phyloP scores from a whole-genome alignment of 2,797 vertebrate genomes.

The Gephyroberyx darwinii region DNA sequence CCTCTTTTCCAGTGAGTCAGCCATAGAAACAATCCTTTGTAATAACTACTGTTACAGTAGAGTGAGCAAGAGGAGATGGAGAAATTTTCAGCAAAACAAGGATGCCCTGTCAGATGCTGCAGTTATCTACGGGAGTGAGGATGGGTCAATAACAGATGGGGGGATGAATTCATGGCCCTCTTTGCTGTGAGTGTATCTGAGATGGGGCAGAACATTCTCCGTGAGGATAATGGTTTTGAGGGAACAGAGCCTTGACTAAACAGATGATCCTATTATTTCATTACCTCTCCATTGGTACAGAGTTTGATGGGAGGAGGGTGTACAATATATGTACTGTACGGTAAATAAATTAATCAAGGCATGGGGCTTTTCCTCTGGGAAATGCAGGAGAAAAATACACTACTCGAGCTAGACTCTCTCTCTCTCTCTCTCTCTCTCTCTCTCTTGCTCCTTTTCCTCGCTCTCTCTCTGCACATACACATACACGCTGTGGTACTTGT shows the following conservation, averaged over 20 bases:
- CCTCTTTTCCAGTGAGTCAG: slow-evolving; percentile 58
- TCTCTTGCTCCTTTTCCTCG: slow-evolving; percentile 6
- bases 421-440: slow-evolving; percentile 28
- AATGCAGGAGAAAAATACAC: slow-evolving; percentile 11
- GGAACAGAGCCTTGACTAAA: slow-evolving; percentile 51
- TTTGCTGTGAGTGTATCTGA: slow-evolving; percentile 49
- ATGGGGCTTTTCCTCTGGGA: slow-evolving; percentile 18
- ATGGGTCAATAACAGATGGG: slow-evolving; percentile 68
- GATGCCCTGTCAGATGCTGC: slow-evolving; percentile 44
- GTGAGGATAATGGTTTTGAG: slow-evolving; percentile 41
- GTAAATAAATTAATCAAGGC: slow-evolving; percentile 55
- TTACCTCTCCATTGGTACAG: slow-evolving; percentile 32
- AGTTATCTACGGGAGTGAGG: slow-evolving; percentile 48
- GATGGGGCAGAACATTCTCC: slow-evolving; percentile 47
- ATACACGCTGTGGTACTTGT: slow-evolving; percentile 54
- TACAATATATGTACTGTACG: slow-evolving; percentile 21
- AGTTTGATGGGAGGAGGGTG: slow-evolving; percentile 6
- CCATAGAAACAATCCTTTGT: slow-evolving; percentile 60
- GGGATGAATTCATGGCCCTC: slow-evolving; percentile 58
- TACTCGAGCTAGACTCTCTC: slow-evolving; percentile 16
- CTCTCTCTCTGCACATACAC: slow-evolving; percentile 36
- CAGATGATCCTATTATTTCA: slow-evolving; percentile 54
- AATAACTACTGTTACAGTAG: slow-evolving; percentile 73
- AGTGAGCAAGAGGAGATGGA: slow-evolving; percentile 62
- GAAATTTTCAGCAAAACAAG: slow-evolving; percentile 60